Conservation (phyloP, 1,140 invertebrate species). For the Tetramorium alpestre region DNA sequence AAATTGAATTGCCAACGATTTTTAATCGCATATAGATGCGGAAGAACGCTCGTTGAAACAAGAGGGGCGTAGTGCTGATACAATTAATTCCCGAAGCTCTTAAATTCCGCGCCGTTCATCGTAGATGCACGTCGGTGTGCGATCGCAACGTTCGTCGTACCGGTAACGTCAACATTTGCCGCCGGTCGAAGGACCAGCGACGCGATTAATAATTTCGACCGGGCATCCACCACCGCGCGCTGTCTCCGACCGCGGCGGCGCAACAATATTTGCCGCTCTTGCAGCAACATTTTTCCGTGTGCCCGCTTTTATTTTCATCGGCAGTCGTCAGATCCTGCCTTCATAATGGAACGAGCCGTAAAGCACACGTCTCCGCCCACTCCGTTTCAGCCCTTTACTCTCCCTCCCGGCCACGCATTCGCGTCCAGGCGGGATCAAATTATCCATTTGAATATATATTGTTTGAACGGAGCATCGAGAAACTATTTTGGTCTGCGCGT, state of each 20-base stretch:
- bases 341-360: conserved; percentile 69
- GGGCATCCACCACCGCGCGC: conserved; percentile 52
- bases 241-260: conserved; percentile 64
- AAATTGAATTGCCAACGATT: conserved; percentile 53
- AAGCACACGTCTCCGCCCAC: conserved; percentile 49
- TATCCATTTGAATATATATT: conserved; percentile 60
- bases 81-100: conserved; percentile 60
- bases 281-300: conserved; percentile 68
- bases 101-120: conserved; percentile 42
- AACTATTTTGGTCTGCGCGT: conserved; percentile 53
- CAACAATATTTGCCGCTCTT: conserved; percentile 71
- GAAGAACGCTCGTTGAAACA: conserved; percentile 23
- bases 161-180: conserved; percentile 74
- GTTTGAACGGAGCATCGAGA: conserved; percentile 53
- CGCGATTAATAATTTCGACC: conserved; percentile 73
- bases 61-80: conserved; percentile 28
- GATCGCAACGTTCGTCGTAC: conserved; percentile 68
- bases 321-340: conserved; percentile 45
- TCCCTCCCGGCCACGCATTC: conserved; percentile 32
- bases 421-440: conserved; percentile 46
- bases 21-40: conserved; percentile 38
- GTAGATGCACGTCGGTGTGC: conserved; percentile 53
- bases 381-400: conserved; percentile 34
- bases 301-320: conserved; percentile 59
- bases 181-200: conserved; percentile 68